Conservation (phyloP, 1,140 invertebrate species). For the Drosophila melanogaster region DNA sequence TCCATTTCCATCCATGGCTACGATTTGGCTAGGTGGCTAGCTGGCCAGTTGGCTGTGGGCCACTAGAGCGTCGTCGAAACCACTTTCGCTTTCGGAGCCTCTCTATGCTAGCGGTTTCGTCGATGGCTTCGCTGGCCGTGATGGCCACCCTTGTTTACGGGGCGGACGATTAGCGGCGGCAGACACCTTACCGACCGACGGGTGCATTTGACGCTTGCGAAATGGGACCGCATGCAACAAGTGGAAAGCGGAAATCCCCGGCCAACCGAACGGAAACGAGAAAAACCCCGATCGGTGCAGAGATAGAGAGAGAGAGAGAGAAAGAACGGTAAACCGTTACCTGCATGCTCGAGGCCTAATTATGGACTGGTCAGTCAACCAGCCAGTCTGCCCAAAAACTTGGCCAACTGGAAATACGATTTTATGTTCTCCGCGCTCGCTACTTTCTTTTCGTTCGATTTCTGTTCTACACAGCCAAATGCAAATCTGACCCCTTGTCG, state of each 20-base stretch:
- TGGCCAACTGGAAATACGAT: conserved; percentile 66
- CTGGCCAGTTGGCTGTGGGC: conserved; percentile 46
- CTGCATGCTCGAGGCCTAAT: conserved; percentile 65
- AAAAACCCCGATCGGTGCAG: conserved; percentile 23
- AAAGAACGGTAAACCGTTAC: conserved; percentile 59
- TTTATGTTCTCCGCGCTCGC: conserved; percentile 21
- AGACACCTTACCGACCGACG: conserved; percentile 36
- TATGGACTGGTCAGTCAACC: conserved; percentile 43
- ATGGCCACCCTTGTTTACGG: conserved; percentile 8
- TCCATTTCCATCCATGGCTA: conserved; percentile 57
- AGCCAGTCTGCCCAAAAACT: conserved; percentile 35
- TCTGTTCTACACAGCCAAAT: conserved; percentile 52
- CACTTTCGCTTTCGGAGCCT: conserved; percentile 73
- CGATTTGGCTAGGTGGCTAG: conserved; percentile 57
- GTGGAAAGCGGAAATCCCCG: conserved; percentile 43
- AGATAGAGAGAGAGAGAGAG: conserved; percentile 38
- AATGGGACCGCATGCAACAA: conserved; percentile 65
- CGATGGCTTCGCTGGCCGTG: background rate
- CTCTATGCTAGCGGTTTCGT: conserved; percentile 4
- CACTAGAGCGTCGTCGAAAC: conserved; percentile 54
- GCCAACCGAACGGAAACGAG: conserved; percentile 21
- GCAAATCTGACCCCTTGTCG: conserved; percentile 43
- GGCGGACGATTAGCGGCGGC: background rate
- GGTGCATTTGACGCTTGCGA: conserved; percentile 17
- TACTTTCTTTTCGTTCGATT: conserved; percentile 55